A percentile compares a stretch with the other conserved stretches of the same genome.
These are phyloP conservation scores for Guaruba guarouba DNA, from an alignment of 2,113 vertebrate species.

Conservation along the genomic window DNA sequence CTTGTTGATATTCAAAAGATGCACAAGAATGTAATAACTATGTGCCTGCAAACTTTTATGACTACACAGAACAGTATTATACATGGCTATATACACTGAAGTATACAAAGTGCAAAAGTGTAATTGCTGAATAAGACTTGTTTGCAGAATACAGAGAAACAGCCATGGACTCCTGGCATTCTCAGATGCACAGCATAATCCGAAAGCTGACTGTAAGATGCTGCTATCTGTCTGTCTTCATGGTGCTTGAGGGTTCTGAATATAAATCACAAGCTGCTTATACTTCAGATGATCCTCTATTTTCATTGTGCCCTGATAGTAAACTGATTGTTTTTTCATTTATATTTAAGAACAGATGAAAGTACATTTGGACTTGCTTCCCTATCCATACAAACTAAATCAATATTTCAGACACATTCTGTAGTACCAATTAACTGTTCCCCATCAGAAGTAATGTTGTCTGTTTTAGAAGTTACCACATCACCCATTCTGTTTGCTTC, in stretches of 20 bases:
- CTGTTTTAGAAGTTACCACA: slow-evolving; percentile 13
- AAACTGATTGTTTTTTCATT: slow-evolving; percentile 72
- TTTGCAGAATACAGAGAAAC: neutral
- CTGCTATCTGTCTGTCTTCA: slow-evolving; percentile 37
- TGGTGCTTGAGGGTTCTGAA: slow-evolving; percentile 36
- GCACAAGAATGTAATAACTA: neutral
- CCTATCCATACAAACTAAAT: slow-evolving; percentile 15
- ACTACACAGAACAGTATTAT: neutral
- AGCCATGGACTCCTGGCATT: neutral
- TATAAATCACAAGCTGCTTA: slow-evolving; percentile 44
- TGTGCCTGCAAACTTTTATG: neutral
- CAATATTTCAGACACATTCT: slow-evolving; percentile 48
- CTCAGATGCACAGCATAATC: slow-evolving; percentile 44
- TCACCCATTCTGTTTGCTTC: neutral
- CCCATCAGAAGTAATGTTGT: neutral
- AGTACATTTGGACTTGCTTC: slow-evolving; percentile 48
- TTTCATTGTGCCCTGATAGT: slow-evolving; percentile 52
- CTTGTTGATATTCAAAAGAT: neutral
- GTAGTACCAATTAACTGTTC: slow-evolving; percentile 28
- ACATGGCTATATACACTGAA: neutral
- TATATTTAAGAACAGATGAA: slow-evolving; percentile 73
- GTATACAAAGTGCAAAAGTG: neutral
- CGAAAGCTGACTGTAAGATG: neutral
- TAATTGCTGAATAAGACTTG: neutral
- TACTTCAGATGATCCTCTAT: slow-evolving; percentile 44